A percentile compares a stretch with the other conserved stretches of the same genome.
Evolutionary conservation across 2,797 vertebrate species (phyloP).

Genomic region (Bradypus variegatus): DNA sequence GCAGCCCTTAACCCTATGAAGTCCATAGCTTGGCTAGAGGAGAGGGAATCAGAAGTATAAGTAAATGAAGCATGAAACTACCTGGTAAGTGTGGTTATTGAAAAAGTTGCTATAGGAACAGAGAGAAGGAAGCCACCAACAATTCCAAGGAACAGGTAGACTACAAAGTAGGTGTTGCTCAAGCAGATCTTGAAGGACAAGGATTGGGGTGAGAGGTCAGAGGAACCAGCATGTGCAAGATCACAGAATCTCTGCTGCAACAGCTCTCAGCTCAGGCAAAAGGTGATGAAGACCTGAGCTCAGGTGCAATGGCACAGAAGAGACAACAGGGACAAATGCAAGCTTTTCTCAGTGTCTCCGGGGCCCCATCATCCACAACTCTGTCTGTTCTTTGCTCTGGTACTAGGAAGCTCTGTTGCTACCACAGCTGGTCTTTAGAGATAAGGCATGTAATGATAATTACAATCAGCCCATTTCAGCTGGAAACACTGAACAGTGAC

Average conservation of each 20-base stretch:
- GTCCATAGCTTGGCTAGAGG: not conserved
- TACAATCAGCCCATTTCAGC: not conserved
- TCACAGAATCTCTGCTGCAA: not conserved
- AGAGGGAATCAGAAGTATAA: not conserved
- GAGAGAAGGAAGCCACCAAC: not conserved
- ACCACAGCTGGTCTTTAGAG: not conserved
- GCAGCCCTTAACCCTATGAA: not conserved
- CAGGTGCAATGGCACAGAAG: not conserved
- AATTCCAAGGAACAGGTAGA: not conserved
- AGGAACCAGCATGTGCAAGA: fast-evolving
- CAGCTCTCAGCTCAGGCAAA: not conserved
- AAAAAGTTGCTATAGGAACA: not conserved
- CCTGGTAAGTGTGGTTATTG: not conserved
- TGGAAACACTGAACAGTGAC: not conserved
- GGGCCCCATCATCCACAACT: not conserved
- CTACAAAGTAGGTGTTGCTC: not conserved
- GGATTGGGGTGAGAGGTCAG: fast-evolving
- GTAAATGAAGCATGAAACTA: not conserved
- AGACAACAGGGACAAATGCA: not conserved
- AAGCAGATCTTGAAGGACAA: not conserved
- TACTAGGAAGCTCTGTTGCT: not conserved
- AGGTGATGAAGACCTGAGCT: too few relatives aligned
- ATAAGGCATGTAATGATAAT: not conserved
- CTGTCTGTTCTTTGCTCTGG: not conserved
- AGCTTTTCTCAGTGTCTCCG: not conserved